Evolutionary conservation across 2,888 invertebrate genomes (phyloP), one percentile per base, ranked within the genome.

Genomic region (Euplexia lucipara): DNA sequence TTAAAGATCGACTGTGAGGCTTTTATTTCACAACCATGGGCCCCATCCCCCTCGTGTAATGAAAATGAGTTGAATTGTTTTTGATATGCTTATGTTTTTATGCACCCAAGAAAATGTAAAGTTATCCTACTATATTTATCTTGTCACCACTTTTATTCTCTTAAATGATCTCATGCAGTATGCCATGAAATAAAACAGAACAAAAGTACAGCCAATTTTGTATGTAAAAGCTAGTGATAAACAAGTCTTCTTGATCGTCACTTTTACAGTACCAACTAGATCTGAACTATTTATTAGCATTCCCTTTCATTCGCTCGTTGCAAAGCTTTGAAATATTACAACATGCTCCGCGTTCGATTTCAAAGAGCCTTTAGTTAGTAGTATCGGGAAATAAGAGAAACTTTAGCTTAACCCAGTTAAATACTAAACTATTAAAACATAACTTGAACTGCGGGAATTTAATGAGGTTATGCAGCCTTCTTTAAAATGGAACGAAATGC

Each of bases 261-360:
- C 32, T 60, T 71, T 70, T 78, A 57, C 44, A 54, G 39, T 48
- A 42, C 34, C 22, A 49, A 66, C 48, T 59, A 57, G 48, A 56
- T 49, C 39, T 47, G 47, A 66, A 61, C 48, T 58, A 61, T 66
- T 67, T 77, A 75, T 65, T 62, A 69, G 62, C 67, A 77, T 74
- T 60, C 60, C 57, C 56, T 77, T 74, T 74, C 57, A 77, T 71
- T 71, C 39, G 32, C 35, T 58, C 61, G 53, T 48, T 44, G 56
- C 72, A 72, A 64, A 75, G 72, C 73, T 69, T 72, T 79, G 80
- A 63, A 60, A 63, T 61, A 65, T 66, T 61, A 76, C 60, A 76
- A 61, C 62, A 72, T 65, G 60, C 35, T 49, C 52, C 57, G 42
- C 66, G 60, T 77, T 66, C 65, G 57, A 66, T 67, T 61, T 68